Evolutionary conservation across 2,797 vertebrate genomes (phyloP).

Genomic region (Myripristis murdjan): DNA sequence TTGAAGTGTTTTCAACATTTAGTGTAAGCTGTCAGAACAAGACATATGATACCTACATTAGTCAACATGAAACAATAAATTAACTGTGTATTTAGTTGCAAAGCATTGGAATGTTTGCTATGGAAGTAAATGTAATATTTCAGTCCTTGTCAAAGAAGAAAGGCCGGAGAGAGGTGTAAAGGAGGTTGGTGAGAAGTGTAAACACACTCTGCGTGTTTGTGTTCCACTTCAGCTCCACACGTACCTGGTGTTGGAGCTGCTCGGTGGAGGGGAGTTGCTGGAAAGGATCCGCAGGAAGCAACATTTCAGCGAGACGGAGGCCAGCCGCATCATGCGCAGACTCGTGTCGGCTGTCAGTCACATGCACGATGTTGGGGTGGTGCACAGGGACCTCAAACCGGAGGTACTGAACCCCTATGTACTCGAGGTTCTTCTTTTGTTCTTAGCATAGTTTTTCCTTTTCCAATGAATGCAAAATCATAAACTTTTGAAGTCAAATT

Average conservation of each 20-base stretch:
- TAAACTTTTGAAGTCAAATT: conserved; percentile 48
- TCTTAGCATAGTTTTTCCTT: conserved; percentile 23
- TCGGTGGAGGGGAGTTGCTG: conserved; percentile 96
- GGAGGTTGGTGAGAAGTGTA: not conserved
- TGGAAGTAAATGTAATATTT: conserved; percentile 6
- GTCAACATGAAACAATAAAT: not conserved
- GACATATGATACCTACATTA: not conserved
- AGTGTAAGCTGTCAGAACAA: not conserved
- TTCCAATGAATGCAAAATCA: conserved; percentile 26
- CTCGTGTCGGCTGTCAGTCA: conserved; percentile 98
- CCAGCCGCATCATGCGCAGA: conserved; percentile 96
- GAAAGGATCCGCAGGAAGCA: conserved; percentile 96
- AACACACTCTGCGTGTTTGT: conserved; percentile 28
- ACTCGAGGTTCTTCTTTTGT: conserved; percentile 10
- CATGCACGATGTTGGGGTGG: conserved; percentile 98
- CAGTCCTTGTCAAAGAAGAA: conserved; percentile 23
- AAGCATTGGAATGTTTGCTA: conserved; percentile 19
- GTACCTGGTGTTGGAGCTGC: conserved; percentile 95
- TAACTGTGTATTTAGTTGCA: conserved; percentile 8
- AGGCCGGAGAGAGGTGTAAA: not conserved
- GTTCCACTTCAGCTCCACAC: conserved; percentile 91
- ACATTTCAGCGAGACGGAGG: conserved; percentile 97
- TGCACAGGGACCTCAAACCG: conserved; percentile 97
- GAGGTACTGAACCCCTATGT: conserved; percentile 86
- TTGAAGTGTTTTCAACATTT: not conserved